Base-by-base conservation (phyloP, 2,888 invertebrate species). In the Eulithis testata region DNA sequence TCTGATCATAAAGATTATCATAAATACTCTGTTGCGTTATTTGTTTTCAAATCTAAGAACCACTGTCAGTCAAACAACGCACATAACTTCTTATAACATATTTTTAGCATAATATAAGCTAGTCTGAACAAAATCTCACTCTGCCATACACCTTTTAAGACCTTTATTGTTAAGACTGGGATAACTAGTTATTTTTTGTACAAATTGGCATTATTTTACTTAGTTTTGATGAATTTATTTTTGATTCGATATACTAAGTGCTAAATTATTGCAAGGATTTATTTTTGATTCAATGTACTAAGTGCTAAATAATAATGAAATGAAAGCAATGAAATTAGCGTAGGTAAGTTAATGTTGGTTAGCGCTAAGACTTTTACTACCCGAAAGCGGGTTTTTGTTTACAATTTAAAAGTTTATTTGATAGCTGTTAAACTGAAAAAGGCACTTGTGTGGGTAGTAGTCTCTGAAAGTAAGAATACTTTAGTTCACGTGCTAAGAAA, bases 271-370 rank as follows among this genome's bases (percentile, higher is more conserved):
- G 31, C 31, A 31, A 31, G 31, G 31, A 31, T 31, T 31, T 31
- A 31, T 31, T 31, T 72, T 66, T 60, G 14, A 69, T 60, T 62
- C 50, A 59, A 54, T 67, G 51, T 73, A 65, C 73, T 65, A 82
- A 84, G 82, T 84, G 83, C 81, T 85, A 79, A 79, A 75, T 80
- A 76, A 76, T 68, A 72, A 73, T 68, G 77, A 80, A 85, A 81
- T 77, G 68, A 76, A 86, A 87, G 86, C 86, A 87, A 86, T 86
- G 75, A 83, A 85, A 76, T 79, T 85, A 84, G 82, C 70, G 31
- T 51, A 51, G 11, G 69, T 80, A 79, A 80, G 73, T 71, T 51
- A 56, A 55, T 43, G 66, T 65, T 68, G 68, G 76, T 74, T 72
- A 72, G 68, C 64, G 65, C 55, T 77, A 72, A 72, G 72, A 72